Conservation (phyloP, 2,888 invertebrate genomes). For the Rhagonycha lutea region DNA sequence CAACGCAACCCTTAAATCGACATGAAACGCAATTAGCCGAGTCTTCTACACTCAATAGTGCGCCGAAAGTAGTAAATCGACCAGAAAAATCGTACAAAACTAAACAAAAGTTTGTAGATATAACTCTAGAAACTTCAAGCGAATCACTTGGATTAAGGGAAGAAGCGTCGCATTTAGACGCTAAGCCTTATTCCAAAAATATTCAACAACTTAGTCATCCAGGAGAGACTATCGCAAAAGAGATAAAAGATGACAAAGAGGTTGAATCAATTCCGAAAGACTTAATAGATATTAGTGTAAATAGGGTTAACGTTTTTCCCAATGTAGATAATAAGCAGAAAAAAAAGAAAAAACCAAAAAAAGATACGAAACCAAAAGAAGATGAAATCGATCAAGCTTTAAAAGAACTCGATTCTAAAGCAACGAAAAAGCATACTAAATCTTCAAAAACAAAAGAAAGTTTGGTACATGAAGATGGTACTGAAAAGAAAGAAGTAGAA, state of each 20-base stretch:
- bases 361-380: slow-evolving; percentile 37
- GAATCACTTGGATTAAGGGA: slow-evolving; percentile 41
- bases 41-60: slow-evolving; percentile 42
- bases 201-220: slow-evolving; percentile 41
- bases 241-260: slow-evolving; percentile 41
- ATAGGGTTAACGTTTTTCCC: slow-evolving; percentile 41
- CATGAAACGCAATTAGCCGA: slow-evolving; percentile 35
- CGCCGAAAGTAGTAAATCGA: slow-evolving; percentile 35
- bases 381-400: slow-evolving; percentile 57
- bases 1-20: slow-evolving; percentile 35
- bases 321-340: slow-evolving; percentile 43
- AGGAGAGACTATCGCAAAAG: slow-evolving; percentile 47
- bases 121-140: slow-evolving; percentile 43
- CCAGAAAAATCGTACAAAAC: slow-evolving; percentile 37
- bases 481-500: background rate
- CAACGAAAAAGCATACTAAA: slow-evolving; percentile 15
- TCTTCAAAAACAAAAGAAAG: background rate
- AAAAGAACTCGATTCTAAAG: slow-evolving; percentile 46
- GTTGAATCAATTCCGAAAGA: slow-evolving; percentile 37
- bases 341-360: slow-evolving; percentile 41
- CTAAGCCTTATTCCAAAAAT: slow-evolving; percentile 38
- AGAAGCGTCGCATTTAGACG: slow-evolving; percentile 45
- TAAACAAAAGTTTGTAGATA: slow-evolving; percentile 36
- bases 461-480: background rate
- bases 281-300: slow-evolving; percentile 42